A percentile compares a stretch with the other conserved stretches of the same genome.
Evolutionary conservation across 23 tunicate genomes (phyloP).

Genomic region (Corella eumyota): DNA sequence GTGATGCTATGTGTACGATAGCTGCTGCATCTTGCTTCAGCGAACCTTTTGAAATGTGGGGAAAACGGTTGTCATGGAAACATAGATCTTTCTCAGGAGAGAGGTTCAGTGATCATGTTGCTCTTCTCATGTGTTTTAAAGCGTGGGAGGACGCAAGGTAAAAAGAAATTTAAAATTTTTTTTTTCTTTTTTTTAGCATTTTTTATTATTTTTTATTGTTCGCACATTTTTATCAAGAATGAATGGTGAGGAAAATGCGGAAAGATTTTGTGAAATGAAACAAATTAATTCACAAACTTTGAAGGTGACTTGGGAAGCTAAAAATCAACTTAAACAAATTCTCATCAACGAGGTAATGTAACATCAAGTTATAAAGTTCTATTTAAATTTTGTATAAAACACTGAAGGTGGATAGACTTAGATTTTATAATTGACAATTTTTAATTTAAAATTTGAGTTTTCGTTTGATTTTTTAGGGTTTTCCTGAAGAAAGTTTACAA

Average conservation of each 20-base stretch:
- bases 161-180: too few relatives aligned
- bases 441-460: not conserved
- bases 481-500: slow-evolving; percentile 75
- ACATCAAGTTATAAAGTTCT: too few relatives aligned
- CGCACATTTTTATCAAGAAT: slow-evolving; percentile 13
- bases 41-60: slow-evolving; percentile 88
- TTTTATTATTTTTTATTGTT: too few relatives aligned
- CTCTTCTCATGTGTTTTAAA: slow-evolving; percentile 65
- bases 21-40: slow-evolving; percentile 94
- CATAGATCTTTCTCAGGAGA: slow-evolving; percentile 91
- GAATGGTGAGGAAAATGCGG: slow-evolving; percentile 75
- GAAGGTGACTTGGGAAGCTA: slow-evolving; percentile 92
- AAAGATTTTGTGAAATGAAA: slow-evolving; percentile 62
- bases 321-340: slow-evolving; percentile 76
- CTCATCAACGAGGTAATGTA: slow-evolving; percentile 92
- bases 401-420: too few relatives aligned
- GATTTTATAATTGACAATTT: not conserved
- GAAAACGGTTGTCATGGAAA: slow-evolving; percentile 86
- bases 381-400: too few relatives aligned
- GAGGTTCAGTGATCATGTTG: slow-evolving; percentile 87
- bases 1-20: slow-evolving; percentile 93
- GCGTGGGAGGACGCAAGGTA: slow-evolving; percentile 92
- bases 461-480: slow-evolving; percentile 37
- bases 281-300: slow-evolving; percentile 58
- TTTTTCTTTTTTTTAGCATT: too few relatives aligned